Base-by-base conservation (phyloP, 2,888 invertebrate genomes). In the Lasioglossum villosulum region DNA sequence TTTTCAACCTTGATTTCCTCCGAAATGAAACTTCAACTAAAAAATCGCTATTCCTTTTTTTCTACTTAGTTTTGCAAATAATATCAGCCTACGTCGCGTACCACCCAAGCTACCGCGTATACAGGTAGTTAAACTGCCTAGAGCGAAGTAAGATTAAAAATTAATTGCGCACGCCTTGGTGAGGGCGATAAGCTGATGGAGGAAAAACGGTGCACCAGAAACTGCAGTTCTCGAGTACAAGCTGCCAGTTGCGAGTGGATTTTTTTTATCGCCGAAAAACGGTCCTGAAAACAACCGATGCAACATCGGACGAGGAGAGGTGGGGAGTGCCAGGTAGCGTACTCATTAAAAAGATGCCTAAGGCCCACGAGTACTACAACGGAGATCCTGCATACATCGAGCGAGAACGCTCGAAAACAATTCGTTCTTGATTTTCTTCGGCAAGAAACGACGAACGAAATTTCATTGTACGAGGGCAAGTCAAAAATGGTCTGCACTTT, bases 271-370 rank as follows among this genome's bases (percentile, higher is more conserved):
- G 27, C 27, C 27, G 27, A 63, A 63, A 63, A 63, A 27, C 14
- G 27, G 59, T 27, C 27, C 59, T 14, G n/a, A 27, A 27, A 59
- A 27, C 59, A 27, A 27, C 59, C 27, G 59, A n/a, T 27, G 59
- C 12, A 59, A 27, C 16, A 63, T 63, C 30, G 2, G 16, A 16
- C 30, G 30, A 16, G 12, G 63, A 12, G 56, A n/a, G 56, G 14
- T 14, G 63, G 6, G 27, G 6, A 30, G 6, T 2, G 30, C 16
- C 30, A 16, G 63, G 16, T 63, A 30, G 30, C 16, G 63, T 16
- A 63, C 30, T 63, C 63, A 63, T 63, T 63, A 63, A 63, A 63
- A 63, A 16, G 63, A 63, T 30, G 63, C 63, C 63, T 63, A 63
- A 30, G 63, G 63, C 63, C 63, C 63, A 63, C 30, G 63, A 30